Base-by-base conservation (phyloP, 2,797 vertebrate species). In the Zenarchopterus dispar region DNA sequence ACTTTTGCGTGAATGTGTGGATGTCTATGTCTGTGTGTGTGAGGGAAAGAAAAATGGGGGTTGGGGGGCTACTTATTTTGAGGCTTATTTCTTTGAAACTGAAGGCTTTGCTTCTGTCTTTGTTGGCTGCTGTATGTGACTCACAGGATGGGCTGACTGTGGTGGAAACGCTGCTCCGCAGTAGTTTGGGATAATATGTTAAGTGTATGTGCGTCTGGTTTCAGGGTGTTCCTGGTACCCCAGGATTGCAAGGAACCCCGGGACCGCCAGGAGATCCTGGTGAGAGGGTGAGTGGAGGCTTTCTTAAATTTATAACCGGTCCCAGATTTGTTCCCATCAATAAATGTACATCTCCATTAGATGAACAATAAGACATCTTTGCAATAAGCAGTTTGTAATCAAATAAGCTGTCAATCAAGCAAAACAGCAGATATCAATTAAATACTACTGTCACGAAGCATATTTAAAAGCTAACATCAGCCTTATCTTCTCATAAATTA, bases 221-320 rank as follows among this genome's bases (percentile, higher is more conserved):
- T 91, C 70, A 99, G 97, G 97, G 97, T 92, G 73, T 96, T 75
- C 95, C 94, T 67, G 97, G 97, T 82, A 94, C 95, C 78, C 87
- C 96, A 67, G 97, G 97, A 84, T 89, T 94, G 57, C 96, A 95
- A 86, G 97, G 97, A 79, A 84, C 96, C 80, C 87, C 93, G 57
- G 97, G 97, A 78, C 82, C 94, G 68, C 78, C 88, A 57, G 97
- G 97, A 91, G 97, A 99, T 87, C 94, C 90, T 53, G 97, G 97
- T 51, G 95, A 97, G 63, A 97, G 95, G 94, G 97, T 99, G 93
- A 98, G 93, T 93, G 39, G 58, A 50, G 45, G 5, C 49, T 41
- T 45, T 28, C 54, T 47, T 17, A 69, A 26, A 53, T 73, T 71
- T 46, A 65, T 33, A 55, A 48, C 51, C 62, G 23, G 69, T 65